Percentiles rank a stretch among this genome's conserved stretches.
Conservation (phyloP, 2,113 vertebrate genomes). For the Caranx melampygus region DNA sequence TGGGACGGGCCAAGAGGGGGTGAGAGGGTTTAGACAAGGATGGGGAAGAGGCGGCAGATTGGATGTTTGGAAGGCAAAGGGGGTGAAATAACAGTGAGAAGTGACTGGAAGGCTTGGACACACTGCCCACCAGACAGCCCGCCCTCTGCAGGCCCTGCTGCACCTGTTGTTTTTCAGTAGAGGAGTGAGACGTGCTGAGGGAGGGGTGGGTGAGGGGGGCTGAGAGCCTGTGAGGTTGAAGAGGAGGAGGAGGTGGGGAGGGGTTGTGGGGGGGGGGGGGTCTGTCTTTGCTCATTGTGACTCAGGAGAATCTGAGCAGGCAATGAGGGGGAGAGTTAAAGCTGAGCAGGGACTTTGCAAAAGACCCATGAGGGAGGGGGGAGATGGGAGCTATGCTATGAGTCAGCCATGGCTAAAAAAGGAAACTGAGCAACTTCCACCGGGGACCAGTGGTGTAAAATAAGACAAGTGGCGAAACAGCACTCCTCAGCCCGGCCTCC, state of each 20-base stretch:
- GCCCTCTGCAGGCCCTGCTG: conserved; percentile 49
- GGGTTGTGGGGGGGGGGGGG: conserved; percentile 3
- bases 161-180: conserved; percentile 81
- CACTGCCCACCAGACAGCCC: conserved; percentile 55
- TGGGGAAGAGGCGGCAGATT: conserved; percentile 52
- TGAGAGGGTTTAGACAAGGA: conserved; percentile 49
- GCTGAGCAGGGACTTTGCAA: conserved; percentile 54
- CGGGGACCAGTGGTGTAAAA: conserved; percentile 61
- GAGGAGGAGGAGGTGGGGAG: neutral
- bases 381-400: conserved; percentile 55
- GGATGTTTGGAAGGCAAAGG: conserved; percentile 46
- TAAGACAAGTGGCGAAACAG: conserved; percentile 73
- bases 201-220: neutral
- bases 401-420: conserved; percentile 81
- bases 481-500: conserved; percentile 50
- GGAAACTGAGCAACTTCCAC: conserved; percentile 71
- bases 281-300: conserved; percentile 66
- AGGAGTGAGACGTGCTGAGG: conserved; percentile 27
- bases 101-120: conserved; percentile 43
- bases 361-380: conserved; percentile 1
- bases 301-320: conserved; percentile 78
- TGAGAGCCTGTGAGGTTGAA: neutral
- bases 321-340: conserved; percentile 36
- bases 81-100: conserved; percentile 65
- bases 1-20: conserved; percentile 8